These are phyloP conservation scores for Sceloporus undulatus DNA, from an alignment of 2,113 vertebrate species.

Conservation along the genomic window DNA sequence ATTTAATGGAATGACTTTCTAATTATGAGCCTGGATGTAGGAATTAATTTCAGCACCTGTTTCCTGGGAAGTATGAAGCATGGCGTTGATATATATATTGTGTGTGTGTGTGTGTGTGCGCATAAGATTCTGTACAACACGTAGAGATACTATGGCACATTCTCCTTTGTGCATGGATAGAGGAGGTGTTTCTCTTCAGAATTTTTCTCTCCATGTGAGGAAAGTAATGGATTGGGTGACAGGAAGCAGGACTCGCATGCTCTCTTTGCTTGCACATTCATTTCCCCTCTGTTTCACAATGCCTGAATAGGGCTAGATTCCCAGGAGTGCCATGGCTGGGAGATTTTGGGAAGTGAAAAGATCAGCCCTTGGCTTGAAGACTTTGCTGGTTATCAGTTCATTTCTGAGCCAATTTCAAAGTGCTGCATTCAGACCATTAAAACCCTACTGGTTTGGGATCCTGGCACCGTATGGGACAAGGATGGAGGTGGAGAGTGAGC, in stretches of 20 bases:
- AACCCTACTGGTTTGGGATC: not conserved
- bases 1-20: constrained; percentile 30
- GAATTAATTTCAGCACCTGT: constrained; percentile 33
- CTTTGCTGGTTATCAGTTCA: not conserved
- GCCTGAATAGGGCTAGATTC: not conserved
- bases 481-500: too few species aligned
- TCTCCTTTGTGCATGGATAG: not conserved
- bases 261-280: not conserved
- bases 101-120: too few species aligned
- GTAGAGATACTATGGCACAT: not conserved
- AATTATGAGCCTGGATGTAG: constrained; percentile 12
- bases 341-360: too few species aligned
- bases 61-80: constrained; percentile 13
- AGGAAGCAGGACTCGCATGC: not conserved
- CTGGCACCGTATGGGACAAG: not conserved
- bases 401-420: not conserved
- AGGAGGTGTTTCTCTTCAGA: not conserved
- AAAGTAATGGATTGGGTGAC: too few species aligned
- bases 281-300: not conserved
- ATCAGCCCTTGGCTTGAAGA: not conserved
- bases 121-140: not conserved
- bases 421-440: not conserved
- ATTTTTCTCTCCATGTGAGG: not conserved
- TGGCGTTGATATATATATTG: not conserved
- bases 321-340: not conserved